Evolutionary conservation across 1,140 invertebrate genomes (phyloP), one percentile per base, ranked within the genome.

Genomic region (Drosophila sp.): DNA sequence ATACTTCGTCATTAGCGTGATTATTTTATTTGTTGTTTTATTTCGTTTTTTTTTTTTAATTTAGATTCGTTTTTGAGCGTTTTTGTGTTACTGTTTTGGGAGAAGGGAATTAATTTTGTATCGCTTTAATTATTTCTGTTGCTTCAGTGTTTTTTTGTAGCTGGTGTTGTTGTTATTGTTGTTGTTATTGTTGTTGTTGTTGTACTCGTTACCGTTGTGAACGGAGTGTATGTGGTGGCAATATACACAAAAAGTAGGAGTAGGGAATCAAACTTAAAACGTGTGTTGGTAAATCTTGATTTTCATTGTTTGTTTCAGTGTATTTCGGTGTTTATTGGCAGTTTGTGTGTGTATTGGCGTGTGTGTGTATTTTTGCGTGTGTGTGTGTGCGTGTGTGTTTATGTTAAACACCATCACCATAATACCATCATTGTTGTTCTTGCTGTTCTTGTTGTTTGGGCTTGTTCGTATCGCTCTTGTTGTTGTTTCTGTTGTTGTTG

Each of bases 381-480:
- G 51, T 57, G 18, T 67, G 41, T 41, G 46, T 65, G 16, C 72
- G 41, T 65, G 11, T 72, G 41, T 79, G 65, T 81, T 59, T 82
- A 58, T 74, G 41, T 84, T 65, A 76, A 89, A 89, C 80, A 84
- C 80, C 80, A 84, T 84, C 81, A 84, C 80, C 80, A 80, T 65
- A 58, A 38, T 50, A 4, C 29, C 38, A 11, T 56, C 48, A 8
- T 11, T 71, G 16, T 18, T 66, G 50, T 40, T 63, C 9, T 34
- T 63, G 29, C 46, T 53, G 9, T 45, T 63, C 27, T 32, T 8
- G 21, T 9, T 21, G 9, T 53, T 53, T 51, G 64, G 25, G 21
- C 21, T 59, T 50, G 2, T 50, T 70, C 32, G 40, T 67, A 2
- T 29, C 64, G 29, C 14, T 67, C 18, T 51, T 71, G 21, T 41